Conservation (phyloP, 2,797 vertebrate species). For the Halcyon chelicuti region DNA sequence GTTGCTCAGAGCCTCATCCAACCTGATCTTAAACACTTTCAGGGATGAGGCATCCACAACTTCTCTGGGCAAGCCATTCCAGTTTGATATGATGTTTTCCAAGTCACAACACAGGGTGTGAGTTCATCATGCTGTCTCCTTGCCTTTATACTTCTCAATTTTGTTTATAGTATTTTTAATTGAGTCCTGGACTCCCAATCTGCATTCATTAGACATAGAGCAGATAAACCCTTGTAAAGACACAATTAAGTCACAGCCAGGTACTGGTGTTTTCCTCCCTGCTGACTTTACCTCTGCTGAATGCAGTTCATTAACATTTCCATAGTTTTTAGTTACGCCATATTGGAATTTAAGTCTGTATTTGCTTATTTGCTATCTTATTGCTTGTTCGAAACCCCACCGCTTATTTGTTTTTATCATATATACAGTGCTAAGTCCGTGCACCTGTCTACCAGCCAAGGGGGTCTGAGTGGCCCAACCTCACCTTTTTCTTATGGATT, state of each 20-base stretch:
- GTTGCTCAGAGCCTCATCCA: too few species aligned
- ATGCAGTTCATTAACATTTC: slow-evolving; percentile 57
- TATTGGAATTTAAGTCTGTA: slow-evolving; percentile 1
- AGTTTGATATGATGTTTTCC: neutral
- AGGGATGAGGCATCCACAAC: too few species aligned
- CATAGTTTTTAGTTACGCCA: slow-evolving; percentile 35
- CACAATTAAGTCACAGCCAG: slow-evolving; percentile 67
- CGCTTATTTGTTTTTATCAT: neutral
- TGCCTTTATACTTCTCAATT: slow-evolving; percentile 13
- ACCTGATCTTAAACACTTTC: too few species aligned
- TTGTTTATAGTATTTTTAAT: slow-evolving; percentile 60
- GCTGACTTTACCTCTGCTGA: slow-evolving; percentile 53
- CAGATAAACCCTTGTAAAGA: slow-evolving; percentile 58
- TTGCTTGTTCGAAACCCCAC: neutral
- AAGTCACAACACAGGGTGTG: neutral
- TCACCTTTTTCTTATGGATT: neutral
- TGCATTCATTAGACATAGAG: slow-evolving; percentile 46
- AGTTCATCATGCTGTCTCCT: neutral
- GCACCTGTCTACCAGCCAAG: neutral
- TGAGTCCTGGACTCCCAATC: slow-evolving; percentile 58
- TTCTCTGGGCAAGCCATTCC: too few species aligned
- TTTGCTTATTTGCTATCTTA: slow-evolving; percentile 26
- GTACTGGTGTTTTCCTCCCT: slow-evolving; percentile 56
- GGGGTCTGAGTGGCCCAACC: neutral
- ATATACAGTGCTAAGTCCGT: neutral